Evolutionary conservation across 2,113 vertebrate genomes (phyloP), one percentile per base, ranked within the genome.

Genomic region (Bombycilla garrulus): DNA sequence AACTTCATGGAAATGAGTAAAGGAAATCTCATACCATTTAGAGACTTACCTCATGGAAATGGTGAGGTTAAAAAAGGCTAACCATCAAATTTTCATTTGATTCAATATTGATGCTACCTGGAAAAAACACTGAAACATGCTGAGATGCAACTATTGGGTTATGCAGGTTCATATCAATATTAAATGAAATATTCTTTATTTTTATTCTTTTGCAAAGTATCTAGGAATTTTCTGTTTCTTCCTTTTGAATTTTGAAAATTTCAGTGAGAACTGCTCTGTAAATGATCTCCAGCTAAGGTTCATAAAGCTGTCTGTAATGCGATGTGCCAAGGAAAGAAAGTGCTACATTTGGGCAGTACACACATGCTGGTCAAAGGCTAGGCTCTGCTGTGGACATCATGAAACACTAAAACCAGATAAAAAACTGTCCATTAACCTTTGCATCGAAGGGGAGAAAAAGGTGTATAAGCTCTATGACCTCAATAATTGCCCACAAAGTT

Each of bases 401-500:
- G 11, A 15, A 86, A 18, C 13, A 38, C 6, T 11, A 57, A 74
- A 92, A 51, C 1, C 4, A 53, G 26, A 57, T 24, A 26, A 84
- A 77, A 38, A 71, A 23, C 17, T 64, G 4, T 28, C 14, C 13
- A 69, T 45, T 77, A 42, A 40, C 14, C 6, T 69, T 44, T 44
- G 18, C 0, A 2, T 62, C 21, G 17, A 78, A 25, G 3, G 1
- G 3, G 5, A 76, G 11, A 12, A 56, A 81, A 64, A 58, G 2
- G 1, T 60, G 3, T 9, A 2, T 57, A n/a, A 38, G 6, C 4
- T 58, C 28, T 62, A 33, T 76, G 36, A 66, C 17, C 5, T 66
- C 29, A 29, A 2, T 26, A 56, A 42, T 10, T 66, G 3, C 11
- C 20, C 56, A 69, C 16, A 62, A 65, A 72, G 1, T 19, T 58